phyloP scores from a whole-genome alignment of 2,113 vertebrate species.

The Oncorhynchus kisutch region DNA sequence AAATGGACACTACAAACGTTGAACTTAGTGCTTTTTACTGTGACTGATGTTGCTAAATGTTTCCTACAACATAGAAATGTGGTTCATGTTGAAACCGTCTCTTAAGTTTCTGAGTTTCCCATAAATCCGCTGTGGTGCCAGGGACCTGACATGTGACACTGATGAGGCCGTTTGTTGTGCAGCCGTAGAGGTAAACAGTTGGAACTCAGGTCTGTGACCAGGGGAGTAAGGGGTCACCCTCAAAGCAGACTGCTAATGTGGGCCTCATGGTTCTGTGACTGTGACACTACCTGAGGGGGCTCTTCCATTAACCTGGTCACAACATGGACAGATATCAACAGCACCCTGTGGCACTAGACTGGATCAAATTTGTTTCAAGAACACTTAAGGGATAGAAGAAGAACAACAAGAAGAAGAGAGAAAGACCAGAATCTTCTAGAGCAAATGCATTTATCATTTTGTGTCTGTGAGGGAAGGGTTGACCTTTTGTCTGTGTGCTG shows the following conservation, averaged over 20 bases:
- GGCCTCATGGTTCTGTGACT: not conserved
- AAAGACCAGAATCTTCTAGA: not conserved
- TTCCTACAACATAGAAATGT: too few relatives aligned
- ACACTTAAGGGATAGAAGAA: not conserved
- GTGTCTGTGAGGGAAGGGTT: slow-evolving; percentile 21
- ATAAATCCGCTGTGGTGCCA: not conserved
- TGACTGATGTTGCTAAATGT: not conserved
- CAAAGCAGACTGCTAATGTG: not conserved
- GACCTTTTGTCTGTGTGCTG: slow-evolving; percentile 18
- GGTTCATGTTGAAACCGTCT: too few relatives aligned
- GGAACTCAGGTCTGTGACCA: slow-evolving; percentile 33
- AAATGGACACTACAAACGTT: not conserved
- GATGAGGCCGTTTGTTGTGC: slow-evolving; percentile 32
- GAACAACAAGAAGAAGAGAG: not conserved
- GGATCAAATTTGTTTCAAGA: not conserved
- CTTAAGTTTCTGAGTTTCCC: not conserved
- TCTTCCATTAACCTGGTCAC: not conserved
- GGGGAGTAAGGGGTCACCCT: slow-evolving; percentile 26
- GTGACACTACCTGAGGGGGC: not conserved
- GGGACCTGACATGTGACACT: slow-evolving; percentile 41
- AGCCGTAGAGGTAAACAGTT: slow-evolving; percentile 2
- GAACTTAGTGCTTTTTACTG: not conserved
- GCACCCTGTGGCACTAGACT: not conserved
- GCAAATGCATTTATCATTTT: slow-evolving; percentile 8
- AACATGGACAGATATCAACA: too few relatives aligned